Conservation (phyloP, 2,888 invertebrate genomes). For the Pristionchus entomophagus region DNA sequence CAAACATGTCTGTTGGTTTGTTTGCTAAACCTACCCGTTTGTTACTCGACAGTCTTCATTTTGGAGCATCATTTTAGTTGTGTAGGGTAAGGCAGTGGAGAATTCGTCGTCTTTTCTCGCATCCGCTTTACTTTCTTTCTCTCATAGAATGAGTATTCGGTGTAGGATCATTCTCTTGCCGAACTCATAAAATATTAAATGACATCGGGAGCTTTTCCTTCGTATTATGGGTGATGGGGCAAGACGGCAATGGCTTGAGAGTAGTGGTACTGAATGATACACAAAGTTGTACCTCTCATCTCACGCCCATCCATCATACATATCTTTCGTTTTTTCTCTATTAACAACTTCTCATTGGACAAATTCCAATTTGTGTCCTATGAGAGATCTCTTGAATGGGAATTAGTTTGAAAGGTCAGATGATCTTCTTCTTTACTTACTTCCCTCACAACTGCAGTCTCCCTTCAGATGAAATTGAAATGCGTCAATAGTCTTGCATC, state of each 20-base stretch:
- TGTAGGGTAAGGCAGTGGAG: too few relatives aligned
- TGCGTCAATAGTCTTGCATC: not conserved
- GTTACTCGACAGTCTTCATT: not conserved
- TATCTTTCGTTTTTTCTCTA: not conserved
- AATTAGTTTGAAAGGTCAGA: not conserved
- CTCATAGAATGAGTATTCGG: conserved; percentile 15
- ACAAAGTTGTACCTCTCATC: not conserved
- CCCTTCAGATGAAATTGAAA: too few relatives aligned
- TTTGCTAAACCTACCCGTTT: not conserved
- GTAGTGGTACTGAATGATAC: conserved; percentile 19
- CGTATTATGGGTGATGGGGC: conserved; percentile 7
- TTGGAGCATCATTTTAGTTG: too few relatives aligned
- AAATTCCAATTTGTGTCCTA: conserved; percentile 36
- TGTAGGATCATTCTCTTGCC: conserved; percentile 9
- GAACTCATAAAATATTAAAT: conserved; percentile 37
- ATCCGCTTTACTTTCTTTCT: conserved; percentile 3
- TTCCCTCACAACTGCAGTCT: not conserved
- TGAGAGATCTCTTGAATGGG: conserved; percentile 24
- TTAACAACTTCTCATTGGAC: conserved; percentile 21
- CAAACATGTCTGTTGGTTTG: not conserved
- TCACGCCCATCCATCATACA: conserved; percentile 32
- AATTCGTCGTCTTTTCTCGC: not conserved
- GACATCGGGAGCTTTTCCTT: conserved; percentile 12
- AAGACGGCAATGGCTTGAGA: not conserved
- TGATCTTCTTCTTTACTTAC: not conserved